A percentile compares a stretch with the other conserved stretches of the same genome.
Conservation (phyloP, 2,113 vertebrate species). For the Propithecus coquereli region DNA sequence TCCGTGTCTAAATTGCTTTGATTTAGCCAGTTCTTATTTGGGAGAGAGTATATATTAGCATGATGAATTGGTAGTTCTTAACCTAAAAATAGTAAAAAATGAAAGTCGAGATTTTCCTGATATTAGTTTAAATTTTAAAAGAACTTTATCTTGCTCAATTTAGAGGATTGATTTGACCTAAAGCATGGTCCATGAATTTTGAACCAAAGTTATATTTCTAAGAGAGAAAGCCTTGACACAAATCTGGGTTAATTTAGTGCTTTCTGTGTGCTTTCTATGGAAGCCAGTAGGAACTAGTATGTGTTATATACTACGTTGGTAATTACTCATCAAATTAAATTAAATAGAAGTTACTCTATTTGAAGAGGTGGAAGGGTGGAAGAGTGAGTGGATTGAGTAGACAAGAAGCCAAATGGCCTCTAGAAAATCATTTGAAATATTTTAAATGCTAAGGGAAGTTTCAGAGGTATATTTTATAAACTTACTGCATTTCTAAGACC, state of each 20-base stretch:
- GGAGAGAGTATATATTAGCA: not conserved
- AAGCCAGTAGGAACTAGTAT: not conserved
- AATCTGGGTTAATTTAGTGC: not conserved
- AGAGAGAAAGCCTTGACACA: not conserved
- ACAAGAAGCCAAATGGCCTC: not conserved
- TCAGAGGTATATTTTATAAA: not conserved
- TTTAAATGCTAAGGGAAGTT: not conserved
- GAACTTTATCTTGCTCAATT: not conserved
- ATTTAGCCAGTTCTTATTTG: not conserved
- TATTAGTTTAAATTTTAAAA: not conserved
- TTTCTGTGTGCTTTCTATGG: not conserved
- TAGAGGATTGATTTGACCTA: not conserved
- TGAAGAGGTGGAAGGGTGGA: not conserved
- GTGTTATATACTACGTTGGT: not conserved
- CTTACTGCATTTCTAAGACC: not conserved
- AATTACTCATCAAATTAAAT: not conserved
- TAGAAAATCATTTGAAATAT: not conserved
- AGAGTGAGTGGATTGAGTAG: not conserved
- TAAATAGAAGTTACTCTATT: not conserved
- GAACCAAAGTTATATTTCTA: not conserved
- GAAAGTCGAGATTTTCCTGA: not conserved
- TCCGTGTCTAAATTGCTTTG: not conserved
- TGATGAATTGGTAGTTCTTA: not conserved
- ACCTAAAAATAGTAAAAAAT: not conserved
- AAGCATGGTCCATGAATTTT: not conserved